Percentiles rank a stretch among this genome's conserved stretches.
phyloP scores from a whole-genome alignment of 2,113 vertebrate genomes.

The Cairina moschata region DNA sequence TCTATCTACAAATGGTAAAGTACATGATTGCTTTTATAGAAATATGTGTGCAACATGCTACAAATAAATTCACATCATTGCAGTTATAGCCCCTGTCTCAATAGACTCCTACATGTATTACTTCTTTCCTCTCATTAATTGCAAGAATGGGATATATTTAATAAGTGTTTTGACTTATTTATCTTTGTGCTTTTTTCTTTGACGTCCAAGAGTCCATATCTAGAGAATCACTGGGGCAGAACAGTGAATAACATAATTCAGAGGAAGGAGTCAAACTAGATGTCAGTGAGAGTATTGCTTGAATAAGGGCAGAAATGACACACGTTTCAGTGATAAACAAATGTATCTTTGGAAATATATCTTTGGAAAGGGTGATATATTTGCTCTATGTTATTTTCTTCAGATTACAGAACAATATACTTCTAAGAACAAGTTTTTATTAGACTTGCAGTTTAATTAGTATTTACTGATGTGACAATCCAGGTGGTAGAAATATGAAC shows the following conservation, averaged over 20 bases:
- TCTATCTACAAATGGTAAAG: neutral
- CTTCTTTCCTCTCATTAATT: neutral
- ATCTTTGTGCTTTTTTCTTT: neutral
- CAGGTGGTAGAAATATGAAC: neutral
- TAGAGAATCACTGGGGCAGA: neutral
- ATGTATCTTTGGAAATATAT: neutral
- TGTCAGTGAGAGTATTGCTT: neutral
- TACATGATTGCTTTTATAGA: neutral
- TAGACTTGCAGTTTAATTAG: neutral
- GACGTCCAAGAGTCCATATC: neutral
- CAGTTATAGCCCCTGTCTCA: neutral
- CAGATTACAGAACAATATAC: neutral
- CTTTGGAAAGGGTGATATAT: neutral
- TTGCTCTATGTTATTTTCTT: neutral
- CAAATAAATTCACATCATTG: neutral
- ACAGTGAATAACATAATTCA: neutral
- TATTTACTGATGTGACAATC: neutral
- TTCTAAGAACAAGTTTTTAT: neutral
- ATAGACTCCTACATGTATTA: neutral
- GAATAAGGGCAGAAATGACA: neutral
- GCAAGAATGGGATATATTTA: neutral
- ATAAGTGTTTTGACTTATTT: neutral
- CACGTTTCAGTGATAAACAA: neutral
- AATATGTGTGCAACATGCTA: neutral
- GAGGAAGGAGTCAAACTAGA: neutral